A percentile compares a stretch with the other conserved stretches of the same genome.
Conservation (phyloP, 2,888 invertebrate genomes). For the Bhutanitis thaidina region DNA sequence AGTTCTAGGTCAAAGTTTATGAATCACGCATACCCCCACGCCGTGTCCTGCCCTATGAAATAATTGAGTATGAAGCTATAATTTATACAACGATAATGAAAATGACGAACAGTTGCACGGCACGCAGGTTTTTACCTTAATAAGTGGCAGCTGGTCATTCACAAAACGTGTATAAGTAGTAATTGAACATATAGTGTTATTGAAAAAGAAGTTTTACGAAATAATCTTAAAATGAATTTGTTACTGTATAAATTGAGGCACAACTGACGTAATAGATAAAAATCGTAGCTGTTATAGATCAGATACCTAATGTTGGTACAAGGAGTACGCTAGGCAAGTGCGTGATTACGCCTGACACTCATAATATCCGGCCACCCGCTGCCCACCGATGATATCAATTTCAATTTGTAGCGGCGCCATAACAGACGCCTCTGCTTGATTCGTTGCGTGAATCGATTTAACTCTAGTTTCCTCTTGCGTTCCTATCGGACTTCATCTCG, state of each 20-base stretch:
- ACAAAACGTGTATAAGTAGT: conserved; percentile 42
- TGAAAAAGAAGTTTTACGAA: background rate
- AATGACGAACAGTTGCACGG: conserved; percentile 62
- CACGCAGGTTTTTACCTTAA: conserved; percentile 71
- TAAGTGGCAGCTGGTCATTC: conserved; percentile 39
- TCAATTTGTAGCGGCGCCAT: conserved; percentile 76
- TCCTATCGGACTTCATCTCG: conserved; percentile 67
- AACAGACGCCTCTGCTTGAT: conserved; percentile 66
- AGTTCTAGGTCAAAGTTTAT: conserved; percentile 44
- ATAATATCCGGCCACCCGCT: conserved; percentile 73
- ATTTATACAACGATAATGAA: conserved; percentile 71
- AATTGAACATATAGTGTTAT: conserved; percentile 47
- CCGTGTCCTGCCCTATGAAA: conserved; percentile 49
- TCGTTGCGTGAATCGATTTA: conserved; percentile 72
- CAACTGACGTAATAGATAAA: background rate
- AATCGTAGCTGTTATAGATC: background rate
- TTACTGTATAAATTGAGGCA: background rate
- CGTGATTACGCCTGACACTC: conserved; percentile 75
- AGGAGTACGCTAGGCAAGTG: conserved; percentile 36
- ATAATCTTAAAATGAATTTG: too few species aligned
- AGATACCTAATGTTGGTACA: background rate
- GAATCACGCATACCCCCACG: conserved; percentile 53
- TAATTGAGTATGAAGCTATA: conserved; percentile 66
- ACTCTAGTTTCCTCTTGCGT: conserved; percentile 73
- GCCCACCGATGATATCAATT: conserved; percentile 77